Base-by-base conservation (phyloP, 2,113 vertebrate genomes). In the Marmota flaviventris region DNA sequence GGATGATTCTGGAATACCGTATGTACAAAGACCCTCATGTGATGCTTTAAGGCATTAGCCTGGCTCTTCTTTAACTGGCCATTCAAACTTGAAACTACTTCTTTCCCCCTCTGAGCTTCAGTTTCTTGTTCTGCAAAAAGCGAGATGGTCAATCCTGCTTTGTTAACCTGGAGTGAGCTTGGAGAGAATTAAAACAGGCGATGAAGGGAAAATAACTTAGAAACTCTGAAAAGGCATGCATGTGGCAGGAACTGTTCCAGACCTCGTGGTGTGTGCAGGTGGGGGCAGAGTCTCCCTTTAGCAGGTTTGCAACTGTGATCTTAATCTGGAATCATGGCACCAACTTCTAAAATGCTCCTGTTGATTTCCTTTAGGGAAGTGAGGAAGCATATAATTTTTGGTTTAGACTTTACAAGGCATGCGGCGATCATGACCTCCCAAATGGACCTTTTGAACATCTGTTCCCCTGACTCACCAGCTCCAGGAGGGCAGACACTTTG, bases 191-290 rank as follows among this genome's bases (percentile, higher is more conserved):
- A 1, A 12, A 63, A 37, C 39, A 76, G 53, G 34, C 0, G 27
- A 32, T 5, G 18, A 37, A 53, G 34, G 2, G 2, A 5, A n/a
- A 70, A n/a, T 18, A 24, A 24, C 10, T 4, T 13, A 24, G 4
- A 22, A 16, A n/a, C 69, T 65, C 79, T 27, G 37, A 39, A 34
- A 11, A 0, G 4, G 6, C 11, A 3, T 0, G 0, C 8, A 0
- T 1, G 0, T 2, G 22, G 2, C 7, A 37, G 22, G 37, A 2
- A 0, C 42, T n/a, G 37, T 24, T 58, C 27, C 1, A 22, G n/a
- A 32, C n/a, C 5, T 34, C 0, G 1, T 12, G 70, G 10, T 8
- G 14, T 51, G 13, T 0, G 56, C 1, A 4, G 29, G 37, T 16
- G 25, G 34, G 65, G 27, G 7, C 34, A 18, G 37, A 45, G 14